Percentiles rank a stretch among this genome's conserved stretches.
phyloP scores from a whole-genome alignment of 2,113 vertebrate species.

The Lepus timidus region DNA sequence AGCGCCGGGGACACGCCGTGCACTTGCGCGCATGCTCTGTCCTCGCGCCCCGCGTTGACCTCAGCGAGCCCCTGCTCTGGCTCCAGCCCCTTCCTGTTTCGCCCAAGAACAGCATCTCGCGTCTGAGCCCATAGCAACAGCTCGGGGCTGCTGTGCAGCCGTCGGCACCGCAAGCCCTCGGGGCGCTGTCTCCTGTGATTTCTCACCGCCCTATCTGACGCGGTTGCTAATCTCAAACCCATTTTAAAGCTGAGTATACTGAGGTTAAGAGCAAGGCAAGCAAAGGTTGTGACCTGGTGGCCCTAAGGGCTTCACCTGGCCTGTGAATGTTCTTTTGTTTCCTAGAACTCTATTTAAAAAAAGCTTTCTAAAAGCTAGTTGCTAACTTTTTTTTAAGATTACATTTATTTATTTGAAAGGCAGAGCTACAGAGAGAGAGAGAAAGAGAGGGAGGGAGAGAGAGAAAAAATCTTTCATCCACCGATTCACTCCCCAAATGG shows the following conservation, averaged over 20 bases:
- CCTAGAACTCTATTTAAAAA: neutral
- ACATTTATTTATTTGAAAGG: neutral
- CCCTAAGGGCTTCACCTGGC: neutral
- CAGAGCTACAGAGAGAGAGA: no score
- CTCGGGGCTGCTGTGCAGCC: neutral
- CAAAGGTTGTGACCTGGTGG: neutral
- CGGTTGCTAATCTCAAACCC: neutral
- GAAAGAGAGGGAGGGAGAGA: no score
- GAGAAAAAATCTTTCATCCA: no score
- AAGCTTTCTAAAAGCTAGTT: neutral
- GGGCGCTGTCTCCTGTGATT: neutral
- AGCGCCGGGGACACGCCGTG: neutral
- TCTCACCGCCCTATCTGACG: neutral
- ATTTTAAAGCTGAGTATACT: neutral
- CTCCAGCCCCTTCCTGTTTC: neutral
- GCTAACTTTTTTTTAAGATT: neutral
- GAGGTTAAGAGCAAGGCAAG: neutral
- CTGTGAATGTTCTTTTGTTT: neutral
- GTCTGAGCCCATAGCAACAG: neutral
- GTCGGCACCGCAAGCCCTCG: rapidly evolving
- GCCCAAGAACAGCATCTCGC: neutral
- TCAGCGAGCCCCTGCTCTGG: neutral
- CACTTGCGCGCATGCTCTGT: neutral
- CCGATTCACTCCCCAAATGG: no score
- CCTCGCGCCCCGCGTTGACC: neutral